phyloP scores from a whole-genome alignment of 1,140 invertebrate species.

The Drosophila virilis region DNA sequence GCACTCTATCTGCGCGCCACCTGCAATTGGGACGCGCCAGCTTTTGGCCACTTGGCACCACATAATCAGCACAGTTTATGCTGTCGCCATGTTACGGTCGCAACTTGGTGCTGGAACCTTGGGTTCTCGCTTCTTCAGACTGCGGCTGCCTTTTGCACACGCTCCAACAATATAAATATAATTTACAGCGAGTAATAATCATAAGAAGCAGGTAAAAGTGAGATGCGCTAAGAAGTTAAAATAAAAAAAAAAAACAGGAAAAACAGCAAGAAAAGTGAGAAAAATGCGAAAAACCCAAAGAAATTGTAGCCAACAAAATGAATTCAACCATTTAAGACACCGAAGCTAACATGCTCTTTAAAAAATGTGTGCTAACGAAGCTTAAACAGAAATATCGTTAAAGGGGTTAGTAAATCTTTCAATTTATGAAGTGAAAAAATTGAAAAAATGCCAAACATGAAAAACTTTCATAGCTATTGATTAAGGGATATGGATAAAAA shows the following conservation, averaged over 20 bases:
- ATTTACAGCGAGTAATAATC: constrained; percentile 64
- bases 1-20: constrained; percentile 9
- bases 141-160: constrained; percentile 40
- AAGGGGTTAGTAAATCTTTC: no score
- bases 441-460: no score
- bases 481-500: no score
- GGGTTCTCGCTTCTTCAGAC: constrained; percentile 1
- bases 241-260: neutral
- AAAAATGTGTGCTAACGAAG: no score
- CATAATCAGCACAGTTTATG: constrained; percentile 68
- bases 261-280: neutral
- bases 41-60: constrained; percentile 43
- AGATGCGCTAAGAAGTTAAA: constrained; percentile 26
- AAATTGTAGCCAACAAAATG: neutral
- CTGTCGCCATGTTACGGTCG: constrained; percentile 47
- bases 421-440: no score
- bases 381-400: neutral
- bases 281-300: neutral
- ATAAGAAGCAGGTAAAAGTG: constrained; percentile 60
- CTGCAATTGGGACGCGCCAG: constrained; percentile 20
- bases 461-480: no score
- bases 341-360: constrained; percentile 11
- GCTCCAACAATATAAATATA: constrained; percentile 61
- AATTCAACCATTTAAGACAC: neutral
- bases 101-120: constrained; percentile 3